These are phyloP conservation scores for Eospalax fontanierii DNA, from an alignment of 2,797 vertebrate species.

Conservation along the genomic window DNA sequence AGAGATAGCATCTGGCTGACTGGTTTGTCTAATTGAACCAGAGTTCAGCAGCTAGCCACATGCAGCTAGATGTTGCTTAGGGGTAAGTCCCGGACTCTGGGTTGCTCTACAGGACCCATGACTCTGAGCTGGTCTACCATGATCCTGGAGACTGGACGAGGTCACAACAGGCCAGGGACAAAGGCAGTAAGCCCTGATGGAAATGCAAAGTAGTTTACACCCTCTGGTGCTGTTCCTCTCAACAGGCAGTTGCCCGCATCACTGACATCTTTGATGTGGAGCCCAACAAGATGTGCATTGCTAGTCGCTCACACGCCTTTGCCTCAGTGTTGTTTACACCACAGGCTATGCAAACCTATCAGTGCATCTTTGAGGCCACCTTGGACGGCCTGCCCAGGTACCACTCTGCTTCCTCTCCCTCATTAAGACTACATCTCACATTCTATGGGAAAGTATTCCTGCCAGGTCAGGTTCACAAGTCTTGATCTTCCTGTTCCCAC, in stretches of 20 bases:
- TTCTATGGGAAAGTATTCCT: neutral
- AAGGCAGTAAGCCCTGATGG: neutral
- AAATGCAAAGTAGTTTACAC: neutral
- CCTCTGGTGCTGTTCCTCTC: neutral
- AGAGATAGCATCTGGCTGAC: neutral
- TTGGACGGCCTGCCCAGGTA: conserved; percentile 90
- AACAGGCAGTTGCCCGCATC: conserved; percentile 76
- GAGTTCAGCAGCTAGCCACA: neutral
- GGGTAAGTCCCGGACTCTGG: neutral
- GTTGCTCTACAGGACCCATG: neutral
- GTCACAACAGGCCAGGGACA: no score
- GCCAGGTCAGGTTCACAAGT: neutral
- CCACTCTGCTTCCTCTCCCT: neutral
- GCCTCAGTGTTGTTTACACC: conserved; percentile 90
- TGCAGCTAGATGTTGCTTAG: neutral
- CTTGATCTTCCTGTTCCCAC: conserved; percentile 54
- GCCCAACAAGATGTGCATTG: conserved; percentile 87
- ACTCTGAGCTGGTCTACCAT: neutral
- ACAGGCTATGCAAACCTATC: conserved; percentile 89
- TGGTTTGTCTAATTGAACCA: conserved; percentile 26
- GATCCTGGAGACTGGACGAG: neutral
- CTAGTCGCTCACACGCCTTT: conserved; percentile 88
- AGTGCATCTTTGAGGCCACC: conserved; percentile 90
- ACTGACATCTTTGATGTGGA: conserved; percentile 90
- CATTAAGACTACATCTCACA: neutral